Evolutionary conservation across 2,797 vertebrate genomes (phyloP).

Genomic region (Petrocephalus sullivani): DNA sequence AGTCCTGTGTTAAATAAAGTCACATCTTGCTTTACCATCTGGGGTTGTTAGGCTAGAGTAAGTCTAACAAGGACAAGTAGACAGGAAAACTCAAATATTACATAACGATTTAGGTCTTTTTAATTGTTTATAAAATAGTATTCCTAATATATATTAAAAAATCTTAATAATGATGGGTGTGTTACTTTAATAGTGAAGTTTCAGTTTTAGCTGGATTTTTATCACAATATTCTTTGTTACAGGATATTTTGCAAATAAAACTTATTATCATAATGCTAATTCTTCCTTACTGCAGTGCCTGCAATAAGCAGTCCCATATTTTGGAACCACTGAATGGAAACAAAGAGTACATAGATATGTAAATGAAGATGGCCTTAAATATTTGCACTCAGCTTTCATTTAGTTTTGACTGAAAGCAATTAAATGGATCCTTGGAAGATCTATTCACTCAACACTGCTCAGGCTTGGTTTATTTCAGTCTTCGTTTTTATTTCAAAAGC

Average conservation of each 20-base stretch:
- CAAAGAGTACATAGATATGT: not conserved
- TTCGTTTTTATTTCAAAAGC: not conserved
- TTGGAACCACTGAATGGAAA: not conserved
- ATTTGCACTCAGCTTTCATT: constrained; percentile 2
- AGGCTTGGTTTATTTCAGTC: not conserved
- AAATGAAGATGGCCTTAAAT: constrained; percentile 7
- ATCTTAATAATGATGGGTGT: not conserved
- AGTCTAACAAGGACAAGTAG: not conserved
- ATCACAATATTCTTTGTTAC: not conserved
- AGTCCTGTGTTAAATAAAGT: not conserved
- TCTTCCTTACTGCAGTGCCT: constrained; percentile 4
- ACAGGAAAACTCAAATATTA: not conserved
- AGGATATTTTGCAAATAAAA: constrained; percentile 7
- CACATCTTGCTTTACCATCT: not conserved
- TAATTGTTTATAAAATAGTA: not conserved
- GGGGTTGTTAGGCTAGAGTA: not conserved
- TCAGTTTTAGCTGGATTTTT: not conserved
- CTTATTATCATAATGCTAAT: constrained; percentile 14
- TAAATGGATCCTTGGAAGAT: constrained; percentile 20
- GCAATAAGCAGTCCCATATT: not conserved
- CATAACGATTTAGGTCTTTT: not conserved
- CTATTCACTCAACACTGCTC: constrained; percentile 1
- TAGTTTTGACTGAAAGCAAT: constrained; percentile 8
- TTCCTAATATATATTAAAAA: not conserved
- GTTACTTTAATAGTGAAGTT: not conserved